Conservation (phyloP, 2,113 vertebrate genomes). For the Petroica traversi region DNA sequence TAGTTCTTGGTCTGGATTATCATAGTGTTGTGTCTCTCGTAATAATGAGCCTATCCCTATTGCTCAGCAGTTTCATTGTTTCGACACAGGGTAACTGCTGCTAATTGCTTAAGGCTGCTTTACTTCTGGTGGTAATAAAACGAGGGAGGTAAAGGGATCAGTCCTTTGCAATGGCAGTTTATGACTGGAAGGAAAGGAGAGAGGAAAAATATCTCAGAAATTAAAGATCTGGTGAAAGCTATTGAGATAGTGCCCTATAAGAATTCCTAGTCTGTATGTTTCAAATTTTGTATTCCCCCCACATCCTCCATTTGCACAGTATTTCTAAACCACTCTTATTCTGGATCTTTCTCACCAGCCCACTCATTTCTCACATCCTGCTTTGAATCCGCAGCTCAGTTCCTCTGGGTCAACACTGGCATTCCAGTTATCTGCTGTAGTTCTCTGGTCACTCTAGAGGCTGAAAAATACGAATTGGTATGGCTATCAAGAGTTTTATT, state of each 20-base stretch:
- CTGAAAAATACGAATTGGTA: neutral
- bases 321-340: neutral
- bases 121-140: neutral
- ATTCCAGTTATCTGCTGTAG: neutral
- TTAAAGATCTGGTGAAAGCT: neutral
- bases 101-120: neutral
- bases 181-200: neutral
- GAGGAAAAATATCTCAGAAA: neutral
- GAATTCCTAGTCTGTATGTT: neutral
- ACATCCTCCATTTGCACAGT: neutral
- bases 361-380: neutral
- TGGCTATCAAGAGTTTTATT: neutral
- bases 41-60: neutral
- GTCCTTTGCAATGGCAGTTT: neutral
- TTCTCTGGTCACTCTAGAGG: neutral
- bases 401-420: neutral
- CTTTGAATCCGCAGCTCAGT: neutral
- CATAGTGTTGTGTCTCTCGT: neutral
- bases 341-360: neutral
- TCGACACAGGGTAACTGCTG: neutral
- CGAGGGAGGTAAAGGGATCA: neutral
- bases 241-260: neutral
- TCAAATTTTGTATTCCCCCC: neutral
- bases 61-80: constrained; percentile 31
- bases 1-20: neutral